Conservation (phyloP, 2,888 invertebrate species). For the Ichneumon xanthorius region DNA sequence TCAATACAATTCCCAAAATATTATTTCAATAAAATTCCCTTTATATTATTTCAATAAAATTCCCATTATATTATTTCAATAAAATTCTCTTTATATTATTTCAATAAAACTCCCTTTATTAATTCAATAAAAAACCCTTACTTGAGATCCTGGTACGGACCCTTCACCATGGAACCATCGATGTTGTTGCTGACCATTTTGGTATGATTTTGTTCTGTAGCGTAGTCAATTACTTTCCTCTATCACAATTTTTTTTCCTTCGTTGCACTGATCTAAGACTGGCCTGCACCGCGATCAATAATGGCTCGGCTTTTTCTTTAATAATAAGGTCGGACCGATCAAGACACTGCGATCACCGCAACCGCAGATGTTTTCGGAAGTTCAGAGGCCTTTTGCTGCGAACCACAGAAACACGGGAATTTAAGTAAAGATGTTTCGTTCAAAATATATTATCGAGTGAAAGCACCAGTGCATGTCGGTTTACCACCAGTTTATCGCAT, state of each 20-base stretch:
- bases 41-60: too few relatives aligned
- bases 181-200: slow-evolving; percentile 79
- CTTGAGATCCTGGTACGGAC: slow-evolving; percentile 78
- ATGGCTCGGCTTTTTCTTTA: slow-evolving; percentile 72
- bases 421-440: not conserved
- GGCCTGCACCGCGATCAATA: slow-evolving; percentile 67
- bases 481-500: not conserved
- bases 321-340: slow-evolving; percentile 61
- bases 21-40: too few relatives aligned
- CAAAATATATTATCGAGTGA: not conserved
- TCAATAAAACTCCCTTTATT: too few relatives aligned
- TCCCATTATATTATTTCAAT: too few relatives aligned
- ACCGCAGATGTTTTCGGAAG: slow-evolving; percentile 64
- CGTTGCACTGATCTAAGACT: slow-evolving; percentile 40
- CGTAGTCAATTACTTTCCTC: not conserved
- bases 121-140: slow-evolving; percentile 64
- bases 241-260: slow-evolving; percentile 52
- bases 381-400: slow-evolving; percentile 56
- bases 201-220: slow-evolving; percentile 29
- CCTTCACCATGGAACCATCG: slow-evolving; percentile 73
- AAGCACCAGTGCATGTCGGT: not conserved
- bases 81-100: too few relatives aligned
- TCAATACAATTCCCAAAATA: too few relatives aligned
- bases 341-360: slow-evolving; percentile 70
- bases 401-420: slow-evolving; percentile 30